Evolutionary conservation across 2,888 invertebrate species (phyloP).

Genomic region (Aspidiotus destructor): DNA sequence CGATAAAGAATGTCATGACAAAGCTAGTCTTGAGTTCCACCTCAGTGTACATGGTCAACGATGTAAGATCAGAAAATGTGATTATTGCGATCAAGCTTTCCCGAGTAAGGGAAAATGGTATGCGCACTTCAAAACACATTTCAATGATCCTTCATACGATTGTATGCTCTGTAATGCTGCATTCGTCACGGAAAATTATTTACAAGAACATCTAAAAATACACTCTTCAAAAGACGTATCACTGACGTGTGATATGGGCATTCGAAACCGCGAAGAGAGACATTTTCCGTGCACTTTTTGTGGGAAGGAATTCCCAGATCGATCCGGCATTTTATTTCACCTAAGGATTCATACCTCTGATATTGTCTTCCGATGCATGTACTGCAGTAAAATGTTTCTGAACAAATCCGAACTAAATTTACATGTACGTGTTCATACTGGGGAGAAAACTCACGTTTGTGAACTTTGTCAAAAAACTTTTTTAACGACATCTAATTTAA

Average conservation of each 20-base stretch:
- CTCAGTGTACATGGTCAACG: slow-evolving; percentile 7
- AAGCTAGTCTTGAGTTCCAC: not conserved
- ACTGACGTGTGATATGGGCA: not conserved
- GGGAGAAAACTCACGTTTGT: slow-evolving; percentile 14
- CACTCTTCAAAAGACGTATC: not conserved
- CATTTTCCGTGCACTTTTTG: slow-evolving; percentile 20
- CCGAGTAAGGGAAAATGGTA: slow-evolving; percentile 18
- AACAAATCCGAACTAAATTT: slow-evolving; percentile 37
- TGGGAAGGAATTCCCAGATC: not conserved
- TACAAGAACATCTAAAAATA: slow-evolving; percentile 18
- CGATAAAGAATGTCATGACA: slow-evolving; percentile 10
- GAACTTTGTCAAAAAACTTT: slow-evolving; percentile 13
- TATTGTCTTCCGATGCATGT: slow-evolving; percentile 10
- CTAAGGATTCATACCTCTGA: slow-evolving; percentile 13
- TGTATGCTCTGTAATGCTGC: slow-evolving; percentile 8
- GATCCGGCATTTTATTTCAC: slow-evolving; percentile 14
- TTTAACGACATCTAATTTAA: slow-evolving; percentile 16
- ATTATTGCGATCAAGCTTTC: slow-evolving; percentile 15
- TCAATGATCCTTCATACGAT: slow-evolving; percentile 15
- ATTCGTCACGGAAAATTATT: slow-evolving; percentile 15
- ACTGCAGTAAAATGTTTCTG: slow-evolving; percentile 36
- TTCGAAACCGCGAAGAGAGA: not conserved
- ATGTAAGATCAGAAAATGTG: slow-evolving; percentile 6
- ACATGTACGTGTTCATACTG: slow-evolving; percentile 37
- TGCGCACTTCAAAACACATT: slow-evolving; percentile 16